Evolutionary conservation across 2,113 vertebrate species (phyloP), one percentile per base, ranked within the genome.

Genomic region (Oryzias melastigma): DNA sequence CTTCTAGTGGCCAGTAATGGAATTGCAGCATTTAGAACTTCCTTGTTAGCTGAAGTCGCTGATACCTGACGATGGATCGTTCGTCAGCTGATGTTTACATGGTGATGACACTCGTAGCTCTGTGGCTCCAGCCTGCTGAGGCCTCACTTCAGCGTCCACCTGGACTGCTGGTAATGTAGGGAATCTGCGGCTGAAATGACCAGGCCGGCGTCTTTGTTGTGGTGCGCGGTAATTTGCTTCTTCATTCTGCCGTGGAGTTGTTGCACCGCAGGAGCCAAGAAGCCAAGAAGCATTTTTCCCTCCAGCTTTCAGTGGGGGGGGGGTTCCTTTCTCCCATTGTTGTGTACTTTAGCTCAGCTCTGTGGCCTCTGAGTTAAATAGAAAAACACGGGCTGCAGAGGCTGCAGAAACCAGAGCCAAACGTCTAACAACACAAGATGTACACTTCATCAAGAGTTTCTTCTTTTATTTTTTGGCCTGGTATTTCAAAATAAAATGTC

Each of bases 131-230:
- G 25, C 25, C 25, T 5, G 5, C 25, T 6, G n/a, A 2, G 22
- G 52, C 49, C 44, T 47, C 50, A 65, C 64, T 55, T 61, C 68
- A 90, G 82, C 82, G 79, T 88, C 80, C 91, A 87, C 85, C 65
- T 86, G 81, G 84, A 59, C 65, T 82, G 58, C 80, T 80, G 84
- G 91, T 92, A 89, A 92, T 93, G 92, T 90, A 84, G 87, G 90
- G 91, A 87, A 93, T 91, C 92, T 65, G 87, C 86, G 84, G 86
- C 89, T 72, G 82, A 85, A 88, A 91, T 92, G 93, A 92, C 88
- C 82, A 77, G 90, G 85, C 90, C 85, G 77, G 83, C 88, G 90
- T 90, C 81, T 93, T 92, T 88, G 75, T 75, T 71, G 54, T 58
- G 47, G 61, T 76, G 77, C 81, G 83, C 83, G 90, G 77, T 89